Evolutionary conservation across 1,140 invertebrate genomes (phyloP), one percentile per base, ranked within the genome.

Genomic region (Penaeus chinensis): DNA sequence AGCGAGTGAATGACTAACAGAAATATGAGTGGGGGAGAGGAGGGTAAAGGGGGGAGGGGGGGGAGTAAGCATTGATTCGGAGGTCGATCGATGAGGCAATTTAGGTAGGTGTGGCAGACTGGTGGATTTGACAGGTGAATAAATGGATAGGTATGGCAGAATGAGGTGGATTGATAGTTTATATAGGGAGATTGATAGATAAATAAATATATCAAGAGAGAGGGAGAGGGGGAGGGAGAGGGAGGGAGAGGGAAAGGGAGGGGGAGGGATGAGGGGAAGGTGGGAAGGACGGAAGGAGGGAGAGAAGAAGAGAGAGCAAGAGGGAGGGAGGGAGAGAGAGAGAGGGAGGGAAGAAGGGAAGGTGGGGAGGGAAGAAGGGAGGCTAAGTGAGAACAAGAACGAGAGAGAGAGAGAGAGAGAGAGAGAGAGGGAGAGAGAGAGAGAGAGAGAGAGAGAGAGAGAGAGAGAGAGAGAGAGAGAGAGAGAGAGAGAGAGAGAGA

Each of bases 321-420:
- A 19, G 3, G 16, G 27, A 19, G 37, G 69, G 69, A n/a, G 69
- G 27, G 69, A 27, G n/a, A 74, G n/a, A 74, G n/a, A 74, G 69
- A 74, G 69, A n/a, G 22, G 27, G n/a, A 74, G 69, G 3, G 22
- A 32, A 11, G 13, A 18, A 24, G 69, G 19, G 20, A 71, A 22
- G 32, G 22, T 27, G 13, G 3, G 16, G 27, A 19, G 37, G 69
- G n/a, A 22, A 24, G 69, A 71, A 22, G 37, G 13, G n/a, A 24
- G 37, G 13, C 0, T n/a, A 5, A 24, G 24, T 4, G 69, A 71
- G 19, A 13, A n/a, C n/a, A 10, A 71, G 69, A 71, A 22, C 16
- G 69, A n/a, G 69, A 74, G 69, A 27, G n/a, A 74, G n/a, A 74
- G n/a, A 74, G 69, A 74, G 69, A n/a, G 22, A 74, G n/a, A 74